A percentile compares a stretch with the other conserved stretches of the same genome.
Evolutionary conservation across 2,113 vertebrate species (phyloP).

Genomic region (Macrotus californicus): DNA sequence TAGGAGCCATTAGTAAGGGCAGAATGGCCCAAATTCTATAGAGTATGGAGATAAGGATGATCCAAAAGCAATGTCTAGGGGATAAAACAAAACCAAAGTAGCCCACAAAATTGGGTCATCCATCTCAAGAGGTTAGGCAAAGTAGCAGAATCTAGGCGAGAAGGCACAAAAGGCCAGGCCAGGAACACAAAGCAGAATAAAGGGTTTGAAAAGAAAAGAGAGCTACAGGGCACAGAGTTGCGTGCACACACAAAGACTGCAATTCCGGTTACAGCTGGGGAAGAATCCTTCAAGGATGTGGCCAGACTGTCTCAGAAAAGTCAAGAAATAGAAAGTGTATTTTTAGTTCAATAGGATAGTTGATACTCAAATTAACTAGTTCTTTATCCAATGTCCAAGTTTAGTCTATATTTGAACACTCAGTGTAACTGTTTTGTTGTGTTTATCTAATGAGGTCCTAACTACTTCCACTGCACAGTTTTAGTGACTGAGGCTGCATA

Average conservation of each 20-base stretch:
- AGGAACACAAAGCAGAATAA: background rate
- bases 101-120: background rate
- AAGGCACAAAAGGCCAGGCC: background rate
- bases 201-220: background rate
- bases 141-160: background rate
- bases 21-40: background rate
- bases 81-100: background rate
- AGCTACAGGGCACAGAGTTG: background rate
- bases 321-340: background rate
- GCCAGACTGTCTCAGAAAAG: background rate
- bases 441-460: background rate
- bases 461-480: background rate
- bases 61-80: background rate
- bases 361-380: background rate
- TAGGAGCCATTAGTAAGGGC: background rate
- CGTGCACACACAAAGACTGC: background rate
- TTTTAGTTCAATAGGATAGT: background rate
- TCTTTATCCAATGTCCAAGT: background rate
- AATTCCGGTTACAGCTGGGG: background rate
- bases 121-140: background rate
- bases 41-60: background rate
- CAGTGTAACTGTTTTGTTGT: background rate
- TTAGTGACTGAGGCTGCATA: background rate
- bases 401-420: background rate
- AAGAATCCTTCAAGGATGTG: background rate